phyloP scores from a whole-genome alignment of 2,888 invertebrate species.

The Tinea pellionella region DNA sequence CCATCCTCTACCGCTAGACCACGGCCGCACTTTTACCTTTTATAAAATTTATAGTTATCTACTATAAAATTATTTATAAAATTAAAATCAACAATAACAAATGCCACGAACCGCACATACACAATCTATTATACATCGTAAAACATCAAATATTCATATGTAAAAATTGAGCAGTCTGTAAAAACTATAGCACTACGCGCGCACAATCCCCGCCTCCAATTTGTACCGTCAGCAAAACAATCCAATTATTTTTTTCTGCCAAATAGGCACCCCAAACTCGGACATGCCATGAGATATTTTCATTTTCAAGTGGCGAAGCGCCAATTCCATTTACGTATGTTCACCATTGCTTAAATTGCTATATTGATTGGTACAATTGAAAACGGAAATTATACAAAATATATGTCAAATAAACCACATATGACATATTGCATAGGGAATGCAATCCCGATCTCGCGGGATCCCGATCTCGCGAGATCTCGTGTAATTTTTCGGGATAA shows the following conservation, averaged over 20 bases:
- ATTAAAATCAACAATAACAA: neutral
- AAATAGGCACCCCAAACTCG: conserved; percentile 34
- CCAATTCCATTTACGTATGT: conserved; percentile 14
- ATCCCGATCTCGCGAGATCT: too few species aligned
- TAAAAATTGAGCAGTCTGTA: neutral
- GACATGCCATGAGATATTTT: conserved; percentile 34
- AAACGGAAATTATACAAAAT: neutral
- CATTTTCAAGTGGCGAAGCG: conserved; percentile 16
- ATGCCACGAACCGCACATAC: neutral
- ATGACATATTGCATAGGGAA: neutral
- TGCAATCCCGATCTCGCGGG: too few species aligned
- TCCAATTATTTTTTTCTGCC: conserved; percentile 54
- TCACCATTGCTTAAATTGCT: conserved; percentile 11
- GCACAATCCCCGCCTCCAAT: conserved; percentile 27
- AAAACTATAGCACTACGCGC: neutral
- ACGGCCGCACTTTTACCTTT: too few species aligned
- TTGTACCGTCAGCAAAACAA: conserved; percentile 52
- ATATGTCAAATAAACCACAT: neutral
- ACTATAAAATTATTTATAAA: neutral
- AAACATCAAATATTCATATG: neutral
- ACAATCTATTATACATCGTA: neutral
- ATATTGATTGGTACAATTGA: conserved; percentile 11
- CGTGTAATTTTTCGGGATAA: too few species aligned
- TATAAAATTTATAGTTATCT: too few species aligned
- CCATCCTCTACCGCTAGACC: too few species aligned